phyloP scores from a whole-genome alignment of 1,140 invertebrate species.

The Proales similis region DNA sequence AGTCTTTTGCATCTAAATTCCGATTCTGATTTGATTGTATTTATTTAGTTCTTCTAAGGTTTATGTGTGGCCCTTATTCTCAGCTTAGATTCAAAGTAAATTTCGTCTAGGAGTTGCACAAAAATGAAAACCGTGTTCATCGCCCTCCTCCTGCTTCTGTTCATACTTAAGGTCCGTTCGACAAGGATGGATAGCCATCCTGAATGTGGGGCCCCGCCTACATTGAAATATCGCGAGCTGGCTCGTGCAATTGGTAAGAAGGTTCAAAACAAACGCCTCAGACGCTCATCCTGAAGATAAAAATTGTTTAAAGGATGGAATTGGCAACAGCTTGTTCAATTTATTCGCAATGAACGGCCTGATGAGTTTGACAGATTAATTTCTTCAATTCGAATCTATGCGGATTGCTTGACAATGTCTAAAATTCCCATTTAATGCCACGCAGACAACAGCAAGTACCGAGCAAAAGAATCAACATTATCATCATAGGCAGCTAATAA shows the following conservation, averaged over 20 bases:
- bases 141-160: background rate
- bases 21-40: too few relatives aligned
- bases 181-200: slow-evolving; percentile 22
- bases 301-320: slow-evolving; percentile 20
- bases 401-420: slow-evolving; percentile 7
- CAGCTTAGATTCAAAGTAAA: slow-evolving; percentile 1
- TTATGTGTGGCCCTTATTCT: too few relatives aligned
- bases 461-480: too few relatives aligned
- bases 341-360: slow-evolving; percentile 19
- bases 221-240: slow-evolving; percentile 19
- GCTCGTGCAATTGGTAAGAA: slow-evolving; percentile 28
- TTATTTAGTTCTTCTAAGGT: too few relatives aligned
- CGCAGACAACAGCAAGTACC: too few relatives aligned
- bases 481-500: too few relatives aligned
- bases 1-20: too few relatives aligned
- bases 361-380: slow-evolving; percentile 31
- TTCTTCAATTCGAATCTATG: slow-evolving; percentile 7
- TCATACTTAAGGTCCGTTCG: background rate
- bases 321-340: slow-evolving; percentile 22
- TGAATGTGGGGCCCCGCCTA: slow-evolving; percentile 28
- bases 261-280: background rate
- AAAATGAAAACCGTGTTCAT: slow-evolving; percentile 23
- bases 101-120: slow-evolving; percentile 21
- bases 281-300: background rate
- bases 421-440: slow-evolving; percentile 27